phyloP scores from a whole-genome alignment of 2,797 vertebrate species.

The Oophaga sylvatica region DNA sequence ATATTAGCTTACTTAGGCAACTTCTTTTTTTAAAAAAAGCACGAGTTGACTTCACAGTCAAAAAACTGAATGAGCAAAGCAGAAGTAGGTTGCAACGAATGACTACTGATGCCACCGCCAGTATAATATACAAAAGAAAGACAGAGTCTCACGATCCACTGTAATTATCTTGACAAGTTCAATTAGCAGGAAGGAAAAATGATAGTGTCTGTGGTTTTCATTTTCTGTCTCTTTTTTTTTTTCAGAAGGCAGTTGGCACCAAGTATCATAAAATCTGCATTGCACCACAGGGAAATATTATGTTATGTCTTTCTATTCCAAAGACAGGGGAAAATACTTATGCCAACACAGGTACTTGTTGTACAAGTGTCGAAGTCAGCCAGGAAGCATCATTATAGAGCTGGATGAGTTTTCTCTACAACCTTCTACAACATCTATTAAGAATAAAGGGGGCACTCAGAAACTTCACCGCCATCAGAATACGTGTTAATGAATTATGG shows the following conservation, averaged over 20 bases:
- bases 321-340: constrained; percentile 67
- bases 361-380: constrained; percentile 61
- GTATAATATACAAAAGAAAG: constrained; percentile 65
- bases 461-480: constrained; percentile 37
- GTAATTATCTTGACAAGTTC: constrained; percentile 77
- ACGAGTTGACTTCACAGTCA: constrained; percentile 21
- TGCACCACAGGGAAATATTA: constrained; percentile 69
- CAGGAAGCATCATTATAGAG: constrained; percentile 39
- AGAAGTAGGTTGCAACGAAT: constrained; percentile 64
- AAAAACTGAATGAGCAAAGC: constrained; percentile 51
- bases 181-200: constrained; percentile 74
- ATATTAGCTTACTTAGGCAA: background rate
- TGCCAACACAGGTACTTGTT: constrained; percentile 54
- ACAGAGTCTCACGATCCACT: constrained; percentile 69
- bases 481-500: constrained; percentile 43
- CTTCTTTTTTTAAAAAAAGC: background rate
- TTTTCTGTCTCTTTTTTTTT: constrained; percentile 67
- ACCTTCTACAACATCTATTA: constrained; percentile 38
- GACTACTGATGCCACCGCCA: constrained; percentile 30
- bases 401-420: constrained; percentile 26
- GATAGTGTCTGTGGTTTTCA: constrained; percentile 67
- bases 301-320: constrained; percentile 57
- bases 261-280: constrained; percentile 68
- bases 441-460: background rate
- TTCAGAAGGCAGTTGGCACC: constrained; percentile 69